Evolutionary conservation across 2,888 invertebrate species (phyloP).

Genomic region (Theodoxus fluviatilis): DNA sequence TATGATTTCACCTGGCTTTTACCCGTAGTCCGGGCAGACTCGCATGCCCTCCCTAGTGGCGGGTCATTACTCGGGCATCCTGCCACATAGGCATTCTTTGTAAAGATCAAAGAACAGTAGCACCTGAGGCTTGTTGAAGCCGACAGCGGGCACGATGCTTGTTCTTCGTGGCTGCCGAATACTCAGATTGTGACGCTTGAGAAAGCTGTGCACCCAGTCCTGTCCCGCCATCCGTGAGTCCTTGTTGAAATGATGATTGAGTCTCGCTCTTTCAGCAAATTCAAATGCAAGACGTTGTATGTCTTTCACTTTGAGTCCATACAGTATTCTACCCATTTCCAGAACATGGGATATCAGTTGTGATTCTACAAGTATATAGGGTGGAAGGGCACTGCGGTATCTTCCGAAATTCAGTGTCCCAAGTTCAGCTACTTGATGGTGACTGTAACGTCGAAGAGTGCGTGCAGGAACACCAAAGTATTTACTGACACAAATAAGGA

Average conservation of each 20-base stretch:
- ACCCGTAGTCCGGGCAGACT: no score
- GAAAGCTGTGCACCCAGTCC: conserved; percentile 7
- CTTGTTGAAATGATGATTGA: conserved; percentile 11
- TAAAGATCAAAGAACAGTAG: conserved; percentile 1
- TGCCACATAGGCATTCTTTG: no score
- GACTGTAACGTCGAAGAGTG: neutral
- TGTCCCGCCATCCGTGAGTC: neutral
- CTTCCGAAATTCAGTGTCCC: conserved; percentile 13
- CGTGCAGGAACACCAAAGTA: conserved; percentile 8
- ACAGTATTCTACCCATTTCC: neutral
- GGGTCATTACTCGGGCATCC: no score
- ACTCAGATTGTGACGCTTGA: neutral
- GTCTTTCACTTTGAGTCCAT: neutral
- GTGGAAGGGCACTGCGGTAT: neutral
- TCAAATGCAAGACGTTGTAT: conserved; percentile 9
- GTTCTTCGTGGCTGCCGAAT: neutral
- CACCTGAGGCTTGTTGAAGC: conserved; percentile 10
- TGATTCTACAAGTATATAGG: neutral
- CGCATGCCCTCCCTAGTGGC: no score
- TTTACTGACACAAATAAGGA: conserved; percentile 2
- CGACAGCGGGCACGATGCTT: neutral
- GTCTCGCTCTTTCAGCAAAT: neutral
- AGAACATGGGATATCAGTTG: neutral
- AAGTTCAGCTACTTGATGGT: neutral
- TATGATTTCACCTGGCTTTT: no score